Base-by-base conservation (phyloP, 2,113 vertebrate species). In the Rhinolophus sinicus region DNA sequence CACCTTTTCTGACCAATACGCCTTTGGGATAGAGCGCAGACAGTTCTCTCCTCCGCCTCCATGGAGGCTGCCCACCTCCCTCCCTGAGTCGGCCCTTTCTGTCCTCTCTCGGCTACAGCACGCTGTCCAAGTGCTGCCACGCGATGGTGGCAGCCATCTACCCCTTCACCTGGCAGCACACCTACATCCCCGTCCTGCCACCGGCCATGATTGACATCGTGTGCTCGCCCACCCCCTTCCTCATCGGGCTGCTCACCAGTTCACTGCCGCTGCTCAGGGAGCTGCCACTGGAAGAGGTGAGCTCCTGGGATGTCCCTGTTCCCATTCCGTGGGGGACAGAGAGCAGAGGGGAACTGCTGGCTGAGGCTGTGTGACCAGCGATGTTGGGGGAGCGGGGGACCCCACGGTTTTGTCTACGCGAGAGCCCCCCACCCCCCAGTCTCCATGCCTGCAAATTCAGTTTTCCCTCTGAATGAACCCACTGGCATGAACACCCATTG, bases 201-300 rank as follows among this genome's bases (percentile, higher is more conserved):
- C 99, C 99, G 0, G 98, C 99, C 96, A 99, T 99, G 99, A 99
- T 99, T 0, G 99, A 99, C 98, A 99, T 99, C 0, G 99, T 99
- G 89, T 99, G 99, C 98, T 99, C 99, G 0, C 99, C 99, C 0
- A 99, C 99, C 0, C 99, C 99, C 5, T 99, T 99, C 98, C 98
- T 99, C 21, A 99, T 99, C 0, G 99, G 99, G 72, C 98, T 99
- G 94, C 99, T 99, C 93, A 99, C 99, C 98, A 98, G 98, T 98
- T 99, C 99, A 0, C 98, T 99, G 97, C 98, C 99, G 0, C 99
- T 99, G 90, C 99, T 99, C 72, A 98, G 98, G 88, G 99, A 99
- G 97, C 98, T 99, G 60, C 99, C 99, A 0, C 98, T 99, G 30
- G 99, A 99, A 96, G 99, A 99, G 98, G 99, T 99, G 94, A 99